Conservation (phyloP, 2,888 invertebrate genomes). For the Drosophila birchii region DNA sequence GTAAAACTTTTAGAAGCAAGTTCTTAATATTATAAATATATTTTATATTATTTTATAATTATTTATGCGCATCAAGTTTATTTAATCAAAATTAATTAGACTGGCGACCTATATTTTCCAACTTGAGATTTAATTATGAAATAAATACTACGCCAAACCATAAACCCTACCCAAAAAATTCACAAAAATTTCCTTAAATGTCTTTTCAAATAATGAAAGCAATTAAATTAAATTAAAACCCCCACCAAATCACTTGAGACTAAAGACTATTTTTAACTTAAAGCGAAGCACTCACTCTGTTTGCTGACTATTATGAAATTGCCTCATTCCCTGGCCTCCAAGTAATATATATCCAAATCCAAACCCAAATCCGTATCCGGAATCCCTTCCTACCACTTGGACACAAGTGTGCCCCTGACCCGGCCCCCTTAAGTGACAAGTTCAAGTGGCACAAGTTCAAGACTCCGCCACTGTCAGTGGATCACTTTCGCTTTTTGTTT, state of each 20-base stretch:
- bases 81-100: background rate
- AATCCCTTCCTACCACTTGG: slow-evolving; percentile 2
- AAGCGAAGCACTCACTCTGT: background rate
- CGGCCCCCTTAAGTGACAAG: slow-evolving; percentile 28
- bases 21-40: no score
- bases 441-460: slow-evolving; percentile 48
- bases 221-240: background rate
- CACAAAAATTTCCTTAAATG: background rate
- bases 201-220: background rate
- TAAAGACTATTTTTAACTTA: background rate
- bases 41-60: no score
- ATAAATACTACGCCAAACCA: background rate
- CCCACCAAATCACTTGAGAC: background rate
- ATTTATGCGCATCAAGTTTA: background rate
- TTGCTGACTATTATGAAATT: slow-evolving; percentile 1
- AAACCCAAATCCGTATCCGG: background rate
- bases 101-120: background rate
- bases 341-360: background rate
- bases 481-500: slow-evolving; percentile 65
- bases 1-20: no score
- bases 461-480: slow-evolving; percentile 34
- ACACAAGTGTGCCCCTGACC: slow-evolving; percentile 35
- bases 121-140: background rate
- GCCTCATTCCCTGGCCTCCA: slow-evolving; percentile 7
- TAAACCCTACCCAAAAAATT: background rate